Evolutionary conservation across 2,113 vertebrate species (phyloP), one percentile per base, ranked within the genome.

Genomic region (Phalacrocorax brasilianus): DNA sequence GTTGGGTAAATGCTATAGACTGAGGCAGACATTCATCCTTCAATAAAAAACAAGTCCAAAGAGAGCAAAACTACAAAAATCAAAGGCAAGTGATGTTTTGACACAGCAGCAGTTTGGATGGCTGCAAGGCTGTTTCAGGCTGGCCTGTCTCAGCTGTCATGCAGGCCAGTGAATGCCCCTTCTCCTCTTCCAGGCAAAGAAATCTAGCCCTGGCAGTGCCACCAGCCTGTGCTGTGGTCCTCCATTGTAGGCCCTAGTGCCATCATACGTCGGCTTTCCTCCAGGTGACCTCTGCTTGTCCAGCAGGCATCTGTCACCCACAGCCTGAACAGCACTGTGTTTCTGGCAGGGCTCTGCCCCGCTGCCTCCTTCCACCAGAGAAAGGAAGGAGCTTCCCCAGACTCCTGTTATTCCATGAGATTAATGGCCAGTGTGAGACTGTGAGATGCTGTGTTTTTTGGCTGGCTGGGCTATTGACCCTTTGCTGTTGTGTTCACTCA

Each of bases 151-250:
- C 50, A 77, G 70, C 52, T 77, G 75, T 70, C 1, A 0, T 50
- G 45, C 55, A 70, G 24, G 11, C 45, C 44, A 28, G 27, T 13
- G 16, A 80, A 62, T 0, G 0, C 12, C 10, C 61, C 23, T 23
- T 76, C 8, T 65, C 26, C 12, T 72, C 87, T 61, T 47, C 50
- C 84, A 53, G 93, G 44, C 30, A 71, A 81, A 66, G 55, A 1
- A 4, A 58, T 20, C 8, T 17, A 79, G 11, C 23, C 28, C 10
- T 15, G 52, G 58, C 6, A 82, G 44, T 11, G 22, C 56, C 3
- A 1, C 18, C 53, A 86, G 67, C 15, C 3, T 0, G 38, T 33
- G 26, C 15, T 0, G 0, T 10, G 12, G 30, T 76, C 58, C 40
- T 76, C 16, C 26, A 70, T 59, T 1, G 1, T 24, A 93, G 63